Conservation (phyloP, 2,888 invertebrate species). For the Acronicta alni region DNA sequence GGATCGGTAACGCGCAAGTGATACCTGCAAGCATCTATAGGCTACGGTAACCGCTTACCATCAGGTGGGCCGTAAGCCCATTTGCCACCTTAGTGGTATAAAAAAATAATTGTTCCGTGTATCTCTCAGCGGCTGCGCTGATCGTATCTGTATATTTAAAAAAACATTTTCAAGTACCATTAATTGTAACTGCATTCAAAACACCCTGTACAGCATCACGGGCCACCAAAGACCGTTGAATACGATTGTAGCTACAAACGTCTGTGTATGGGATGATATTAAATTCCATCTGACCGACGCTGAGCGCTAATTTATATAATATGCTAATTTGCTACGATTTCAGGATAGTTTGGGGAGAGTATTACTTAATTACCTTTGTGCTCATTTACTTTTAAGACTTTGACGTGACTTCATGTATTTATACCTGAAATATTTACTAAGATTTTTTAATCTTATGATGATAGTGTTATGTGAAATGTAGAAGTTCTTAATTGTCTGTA, state of each 20-base stretch:
- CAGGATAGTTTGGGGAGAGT: slow-evolving; percentile 16
- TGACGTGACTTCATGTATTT: neutral
- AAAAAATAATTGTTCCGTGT: no score
- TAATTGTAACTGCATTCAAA: slow-evolving; percentile 6
- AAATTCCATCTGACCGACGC: slow-evolving; percentile 79
- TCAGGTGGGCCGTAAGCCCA: no score
- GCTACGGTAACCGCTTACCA: no score
- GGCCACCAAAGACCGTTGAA: slow-evolving; percentile 74
- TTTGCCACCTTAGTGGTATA: no score
- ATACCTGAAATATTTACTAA: no score
- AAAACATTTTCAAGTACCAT: neutral
- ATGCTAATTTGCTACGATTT: slow-evolving; percentile 69
- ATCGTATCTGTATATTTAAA: no score
- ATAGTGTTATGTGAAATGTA: no score
- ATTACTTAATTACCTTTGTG: slow-evolving; percentile 27
- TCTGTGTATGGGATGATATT: slow-evolving; percentile 81
- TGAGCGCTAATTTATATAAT: slow-evolving; percentile 70
- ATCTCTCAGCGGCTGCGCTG: no score
- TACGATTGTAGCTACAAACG: slow-evolving; percentile 77
- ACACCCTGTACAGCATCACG: slow-evolving; percentile 69
- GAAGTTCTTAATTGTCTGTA: no score
- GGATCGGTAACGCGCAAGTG: no score
- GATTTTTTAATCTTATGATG: no score
- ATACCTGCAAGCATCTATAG: no score
- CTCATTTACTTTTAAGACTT: slow-evolving; percentile 7